Base-by-base conservation (phyloP, 1,140 invertebrate genomes). In the Leptestheria dahalacensis region DNA sequence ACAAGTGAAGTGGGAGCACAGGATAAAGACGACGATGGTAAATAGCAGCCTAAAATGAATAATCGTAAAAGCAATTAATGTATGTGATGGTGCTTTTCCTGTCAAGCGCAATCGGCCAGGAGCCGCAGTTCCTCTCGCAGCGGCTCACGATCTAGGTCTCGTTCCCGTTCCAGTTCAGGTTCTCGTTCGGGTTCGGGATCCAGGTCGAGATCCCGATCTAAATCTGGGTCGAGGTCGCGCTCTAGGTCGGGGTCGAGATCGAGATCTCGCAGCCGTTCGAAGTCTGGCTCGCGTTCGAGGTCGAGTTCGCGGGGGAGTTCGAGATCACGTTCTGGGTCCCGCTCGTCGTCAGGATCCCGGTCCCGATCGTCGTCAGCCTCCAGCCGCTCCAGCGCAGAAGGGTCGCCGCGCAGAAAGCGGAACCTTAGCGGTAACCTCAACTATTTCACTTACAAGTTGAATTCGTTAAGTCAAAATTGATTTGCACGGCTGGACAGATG, bases 141-240 rank as follows among this genome's bases (percentile, higher is more conserved):
- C 3, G 46, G 63, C 23, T 71, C 70, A 2, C 41, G 46, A 12
- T 64, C 63, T 46, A 59, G 63, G 41, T 70, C 69, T 12, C 59
- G 66, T 29, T 70, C 69, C 12, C 59, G 66, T 48, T 72, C 70
- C 0, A 63, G 57, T 18, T 72, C 71, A 10, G 61, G 54, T 41
- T 72, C 69, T 6, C 41, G 41, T 47, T 58, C 56, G 23, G 15
- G 33, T 9, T 49, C 41, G 3, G 60, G 64, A 15, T 70, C 70
- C 15, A 65, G 60, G 57, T 70, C 69, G 15, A 66, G 65, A 33
- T 70, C 69, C 2, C 59, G 49, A 46, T 68, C 67, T 29, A 54
- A 61, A 48, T 68, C 68, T 25, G 52, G 63, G 23, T 74, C 74
- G 1, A 66, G 69, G 28, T 73, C 73, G 21, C 51, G 61, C 59